Percentiles rank a stretch among this genome's conserved stretches.
These are phyloP conservation scores for Cherax destructor DNA, from an alignment of 1,140 invertebrate genomes.

Conservation along the genomic window DNA sequence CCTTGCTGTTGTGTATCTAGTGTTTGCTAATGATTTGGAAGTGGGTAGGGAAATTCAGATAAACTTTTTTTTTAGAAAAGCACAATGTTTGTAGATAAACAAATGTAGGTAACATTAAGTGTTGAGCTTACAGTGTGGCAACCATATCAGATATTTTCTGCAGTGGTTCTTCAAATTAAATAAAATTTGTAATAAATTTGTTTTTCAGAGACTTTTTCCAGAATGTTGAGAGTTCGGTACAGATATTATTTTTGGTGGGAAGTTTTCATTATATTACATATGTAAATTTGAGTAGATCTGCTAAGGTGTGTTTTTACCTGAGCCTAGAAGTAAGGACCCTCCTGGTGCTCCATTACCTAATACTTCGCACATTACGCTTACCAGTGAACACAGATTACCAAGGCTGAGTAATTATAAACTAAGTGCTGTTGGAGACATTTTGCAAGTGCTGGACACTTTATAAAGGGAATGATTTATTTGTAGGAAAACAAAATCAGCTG, in stretches of 20 bases:
- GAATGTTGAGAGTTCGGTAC: neutral
- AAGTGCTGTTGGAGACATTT: neutral
- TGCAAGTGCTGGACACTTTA: neutral
- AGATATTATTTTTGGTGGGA: neutral
- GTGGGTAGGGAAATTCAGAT: neutral
- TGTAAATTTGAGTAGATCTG: conserved; percentile 10
- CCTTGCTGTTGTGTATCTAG: neutral
- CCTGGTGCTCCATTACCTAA: conserved; percentile 37
- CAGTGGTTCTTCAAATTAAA: neutral
- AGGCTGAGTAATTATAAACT: neutral
- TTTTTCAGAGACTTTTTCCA: neutral
- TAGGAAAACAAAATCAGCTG: neutral
- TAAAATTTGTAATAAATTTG: neutral
- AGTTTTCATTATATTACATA: neutral
- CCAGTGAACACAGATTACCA: neutral
- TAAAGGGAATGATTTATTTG: neutral
- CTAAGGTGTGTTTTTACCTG: conserved; percentile 22
- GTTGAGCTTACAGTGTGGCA: neutral
- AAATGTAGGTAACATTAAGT: neutral
- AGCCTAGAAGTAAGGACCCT: conserved; percentile 32
- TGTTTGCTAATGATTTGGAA: neutral
- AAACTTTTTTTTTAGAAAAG: neutral
- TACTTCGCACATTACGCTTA: conserved; percentile 38
- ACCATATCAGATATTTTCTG: neutral
- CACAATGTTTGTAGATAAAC: neutral